A percentile compares a stretch with the other conserved stretches of the same genome.
phyloP scores from a whole-genome alignment of 1,140 invertebrate species.

The Venustaconcha ellipsiformis region DNA sequence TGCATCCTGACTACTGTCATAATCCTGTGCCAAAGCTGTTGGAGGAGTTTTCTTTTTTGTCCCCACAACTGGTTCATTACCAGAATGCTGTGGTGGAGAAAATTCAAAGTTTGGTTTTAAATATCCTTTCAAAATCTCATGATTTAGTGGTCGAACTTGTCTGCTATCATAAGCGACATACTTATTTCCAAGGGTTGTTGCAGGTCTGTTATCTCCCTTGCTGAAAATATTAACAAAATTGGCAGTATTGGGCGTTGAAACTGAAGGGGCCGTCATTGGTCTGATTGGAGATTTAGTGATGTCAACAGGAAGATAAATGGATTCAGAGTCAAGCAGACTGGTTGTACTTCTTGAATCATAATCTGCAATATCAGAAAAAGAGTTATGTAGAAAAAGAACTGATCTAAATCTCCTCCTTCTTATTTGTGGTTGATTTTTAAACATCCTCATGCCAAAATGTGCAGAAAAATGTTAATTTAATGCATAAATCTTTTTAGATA shows the following conservation, averaged over 20 bases:
- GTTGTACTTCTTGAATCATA: conserved; percentile 50
- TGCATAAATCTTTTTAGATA: too few relatives aligned
- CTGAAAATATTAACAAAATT: conserved; percentile 31
- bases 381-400: neutral
- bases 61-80: conserved; percentile 44
- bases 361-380: conserved; percentile 36
- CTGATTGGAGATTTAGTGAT: conserved; percentile 40
- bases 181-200: conserved; percentile 36
- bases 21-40: conserved; percentile 54
- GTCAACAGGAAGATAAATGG: conserved; percentile 58
- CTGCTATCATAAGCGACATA: conserved; percentile 49
- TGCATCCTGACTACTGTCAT: conserved; percentile 54
- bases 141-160: conserved; percentile 46
- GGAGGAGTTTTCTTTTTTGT: conserved; percentile 45
- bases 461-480: too few relatives aligned
- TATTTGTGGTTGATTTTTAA: too few relatives aligned
- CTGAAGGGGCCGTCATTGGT: conserved; percentile 50
- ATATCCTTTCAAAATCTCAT: conserved; percentile 38
- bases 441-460: too few relatives aligned
- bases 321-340: conserved; percentile 60
- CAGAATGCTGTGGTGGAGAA: conserved; percentile 47
- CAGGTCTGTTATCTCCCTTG: conserved; percentile 34
- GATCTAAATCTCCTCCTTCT: too few relatives aligned
- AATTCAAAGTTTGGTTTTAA: conserved; percentile 44
- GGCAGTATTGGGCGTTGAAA: conserved; percentile 18